phyloP scores from a whole-genome alignment of 2,888 invertebrate genomes.

The Drosophila quinaria region DNA sequence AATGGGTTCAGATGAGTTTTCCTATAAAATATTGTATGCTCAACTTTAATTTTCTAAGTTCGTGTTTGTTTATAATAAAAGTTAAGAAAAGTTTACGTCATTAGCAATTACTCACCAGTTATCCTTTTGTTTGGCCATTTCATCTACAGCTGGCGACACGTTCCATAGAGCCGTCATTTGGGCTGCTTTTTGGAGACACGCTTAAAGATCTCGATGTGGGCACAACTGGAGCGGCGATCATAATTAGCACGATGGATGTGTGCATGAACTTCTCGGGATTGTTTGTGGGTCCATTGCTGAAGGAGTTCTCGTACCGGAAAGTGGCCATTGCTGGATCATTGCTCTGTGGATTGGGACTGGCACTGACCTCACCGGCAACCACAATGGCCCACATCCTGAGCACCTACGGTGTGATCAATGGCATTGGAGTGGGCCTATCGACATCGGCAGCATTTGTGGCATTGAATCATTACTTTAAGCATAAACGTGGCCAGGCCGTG shows the following conservation, averaged over 20 bases:
- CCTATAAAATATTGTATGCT: too few relatives aligned
- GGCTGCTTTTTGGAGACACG: constrained; percentile 91
- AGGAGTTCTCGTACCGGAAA: constrained; percentile 91
- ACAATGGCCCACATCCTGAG: constrained; percentile 90
- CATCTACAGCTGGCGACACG: constrained; percentile 90
- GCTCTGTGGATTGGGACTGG: constrained; percentile 89
- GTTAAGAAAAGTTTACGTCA: too few relatives aligned
- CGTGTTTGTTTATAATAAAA: too few relatives aligned
- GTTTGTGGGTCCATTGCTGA: constrained; percentile 91
- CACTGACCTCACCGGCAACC: constrained; percentile 89
- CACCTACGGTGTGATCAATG: constrained; percentile 92
- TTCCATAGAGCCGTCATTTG: constrained; percentile 93
- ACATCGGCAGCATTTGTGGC: constrained; percentile 92
- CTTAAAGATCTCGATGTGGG: constrained; percentile 89
- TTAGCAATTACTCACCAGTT: background rate
- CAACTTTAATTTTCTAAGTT: too few relatives aligned
- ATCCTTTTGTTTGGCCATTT: background rate
- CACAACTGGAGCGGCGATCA: constrained; percentile 91
- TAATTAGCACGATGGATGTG: constrained; percentile 91
- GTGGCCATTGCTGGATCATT: constrained; percentile 89
- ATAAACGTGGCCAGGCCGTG: constrained; percentile 92
- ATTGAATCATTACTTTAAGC: constrained; percentile 91
- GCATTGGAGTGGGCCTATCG: constrained; percentile 92
- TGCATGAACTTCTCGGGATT: constrained; percentile 92
- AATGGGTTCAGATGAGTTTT: too few relatives aligned